Conservation (phyloP, 2,797 vertebrate species). For the Argentina silus region DNA sequence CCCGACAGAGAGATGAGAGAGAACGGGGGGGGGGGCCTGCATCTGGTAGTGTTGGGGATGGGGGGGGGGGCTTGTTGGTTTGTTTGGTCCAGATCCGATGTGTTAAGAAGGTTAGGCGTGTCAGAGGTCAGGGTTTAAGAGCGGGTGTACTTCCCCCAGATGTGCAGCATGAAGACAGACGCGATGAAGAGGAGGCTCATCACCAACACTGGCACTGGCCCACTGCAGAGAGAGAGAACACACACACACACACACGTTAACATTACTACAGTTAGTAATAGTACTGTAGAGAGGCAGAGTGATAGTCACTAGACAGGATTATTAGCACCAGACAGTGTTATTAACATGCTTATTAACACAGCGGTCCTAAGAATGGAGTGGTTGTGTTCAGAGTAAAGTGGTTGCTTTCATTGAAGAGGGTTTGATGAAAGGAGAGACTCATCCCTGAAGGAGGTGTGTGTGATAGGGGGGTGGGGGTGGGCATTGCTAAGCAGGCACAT, state of each 20-base stretch:
- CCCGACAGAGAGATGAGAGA: neutral
- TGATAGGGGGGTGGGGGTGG: conserved; percentile 27
- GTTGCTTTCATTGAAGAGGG: conserved; percentile 75
- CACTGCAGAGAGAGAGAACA: conserved; percentile 74
- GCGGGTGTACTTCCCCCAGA: conserved; percentile 99
- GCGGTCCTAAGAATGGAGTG: neutral
- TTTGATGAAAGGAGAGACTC: conserved; percentile 72
- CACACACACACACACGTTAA: conserved; percentile 41
- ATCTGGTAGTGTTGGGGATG: conserved; percentile 14
- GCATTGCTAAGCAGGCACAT: conserved; percentile 75
- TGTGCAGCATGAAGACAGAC: conserved; percentile 99
- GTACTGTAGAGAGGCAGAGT: neutral
- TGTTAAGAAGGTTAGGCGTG: conserved; percentile 74
- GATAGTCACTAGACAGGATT: neutral
- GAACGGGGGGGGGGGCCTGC: neutral
- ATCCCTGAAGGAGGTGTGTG: conserved; percentile 66
- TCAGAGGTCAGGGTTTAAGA: conserved; percentile 81
- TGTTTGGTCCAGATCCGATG: conserved; percentile 91
- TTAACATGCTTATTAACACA: neutral
- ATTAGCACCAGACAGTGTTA: too few species aligned
- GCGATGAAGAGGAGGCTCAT: conserved; percentile 99
- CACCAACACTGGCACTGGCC: conserved; percentile 96
- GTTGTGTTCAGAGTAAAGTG: conserved; percentile 31
- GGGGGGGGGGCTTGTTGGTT: conserved; percentile 41
- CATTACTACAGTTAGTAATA: neutral